Base-by-base conservation (phyloP, 1,140 invertebrate species). In the Micrasema longulum region DNA sequence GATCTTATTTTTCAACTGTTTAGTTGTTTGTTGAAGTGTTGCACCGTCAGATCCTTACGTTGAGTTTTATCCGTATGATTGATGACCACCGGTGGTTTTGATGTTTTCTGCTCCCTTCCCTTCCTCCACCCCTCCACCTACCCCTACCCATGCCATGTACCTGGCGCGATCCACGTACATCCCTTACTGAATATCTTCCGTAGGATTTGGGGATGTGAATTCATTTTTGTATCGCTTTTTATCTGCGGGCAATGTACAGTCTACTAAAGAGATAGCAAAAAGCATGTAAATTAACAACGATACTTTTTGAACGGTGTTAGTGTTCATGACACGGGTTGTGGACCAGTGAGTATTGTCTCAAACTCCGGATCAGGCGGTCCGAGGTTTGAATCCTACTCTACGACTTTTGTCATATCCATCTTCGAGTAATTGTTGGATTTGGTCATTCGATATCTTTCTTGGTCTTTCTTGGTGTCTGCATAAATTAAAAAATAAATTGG, bases 51-150 rank as follows among this genome's bases (percentile, higher is more conserved):
- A 64, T 71, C 72, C 50, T 60, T 55, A 65, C 63, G 60, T n/a
- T 18, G 31, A 38, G 36, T 70, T 64, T 69, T 67, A 71, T 71
- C 41, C 74, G 50, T 11, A 75, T 75, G 74, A 75, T 75, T 75
- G 74, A 75, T 75, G 74, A 72, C 65, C 70, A 45, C 70, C 48
- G 41, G 69, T 69, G 66, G 57, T 55, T 72, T 36, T 65, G 69
- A 75, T 64, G 48, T 64, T 45, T 55, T 31, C 67, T 36, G 66
- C 69, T 22, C 48, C 11, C 31, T 20, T 18, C 64, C 47, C n/a
- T 2, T 10, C 23, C 53, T 22, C 18, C 16, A 0, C 14, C 16
- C 53, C 57, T 9, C 45, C 12, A n/a, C 0, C 35, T 53, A 11
- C 43, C 64, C 26, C 26, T 35, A 0, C 12, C 9, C 18, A 10